A percentile compares a stretch with the other conserved stretches of the same genome.
phyloP scores from a whole-genome alignment of 2,888 invertebrate species.

The Diplazon laetatorius region DNA sequence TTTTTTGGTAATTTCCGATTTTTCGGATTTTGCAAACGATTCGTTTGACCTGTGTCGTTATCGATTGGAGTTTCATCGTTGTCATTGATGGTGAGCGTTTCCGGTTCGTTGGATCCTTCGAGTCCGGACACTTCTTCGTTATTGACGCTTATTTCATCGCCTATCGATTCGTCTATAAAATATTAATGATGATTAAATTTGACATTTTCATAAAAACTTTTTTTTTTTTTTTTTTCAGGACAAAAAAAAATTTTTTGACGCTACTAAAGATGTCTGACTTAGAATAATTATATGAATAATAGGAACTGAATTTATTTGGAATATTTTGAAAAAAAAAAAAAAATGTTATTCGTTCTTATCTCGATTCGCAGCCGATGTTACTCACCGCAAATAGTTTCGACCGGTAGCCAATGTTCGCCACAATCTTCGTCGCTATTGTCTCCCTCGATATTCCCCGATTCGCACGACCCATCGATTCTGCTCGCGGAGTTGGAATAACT shows the following conservation, averaged over 20 bases:
- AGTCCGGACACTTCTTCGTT: not conserved
- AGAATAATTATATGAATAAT: too few species aligned
- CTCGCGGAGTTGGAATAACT: slow-evolving; percentile 52
- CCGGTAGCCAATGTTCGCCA: slow-evolving; percentile 66
- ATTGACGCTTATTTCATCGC: not conserved
- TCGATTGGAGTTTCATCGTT: not conserved
- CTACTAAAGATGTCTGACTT: too few species aligned
- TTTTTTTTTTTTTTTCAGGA: too few species aligned
- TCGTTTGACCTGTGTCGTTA: slow-evolving; percentile 10
- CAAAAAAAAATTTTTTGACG: too few species aligned
- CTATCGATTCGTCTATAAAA: slow-evolving; percentile 16
- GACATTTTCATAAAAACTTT: not conserved
- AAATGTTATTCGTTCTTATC: too few species aligned
- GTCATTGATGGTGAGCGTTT: not conserved
- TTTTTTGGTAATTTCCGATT: not conserved
- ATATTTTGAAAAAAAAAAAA: too few species aligned
- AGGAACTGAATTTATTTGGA: too few species aligned
- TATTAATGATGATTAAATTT: not conserved
- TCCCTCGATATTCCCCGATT: slow-evolving; percentile 1
- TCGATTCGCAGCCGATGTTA: slow-evolving; percentile 9
- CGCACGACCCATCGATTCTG: not conserved
- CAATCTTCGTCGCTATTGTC: slow-evolving; percentile 26
- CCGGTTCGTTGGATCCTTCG: slow-evolving; percentile 21
- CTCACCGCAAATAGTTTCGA: slow-evolving; percentile 72
- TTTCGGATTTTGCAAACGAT: not conserved